Evolutionary conservation across 2,797 vertebrate species (phyloP), one percentile per base, ranked within the genome.

Genomic region (Spinus pinus): DNA sequence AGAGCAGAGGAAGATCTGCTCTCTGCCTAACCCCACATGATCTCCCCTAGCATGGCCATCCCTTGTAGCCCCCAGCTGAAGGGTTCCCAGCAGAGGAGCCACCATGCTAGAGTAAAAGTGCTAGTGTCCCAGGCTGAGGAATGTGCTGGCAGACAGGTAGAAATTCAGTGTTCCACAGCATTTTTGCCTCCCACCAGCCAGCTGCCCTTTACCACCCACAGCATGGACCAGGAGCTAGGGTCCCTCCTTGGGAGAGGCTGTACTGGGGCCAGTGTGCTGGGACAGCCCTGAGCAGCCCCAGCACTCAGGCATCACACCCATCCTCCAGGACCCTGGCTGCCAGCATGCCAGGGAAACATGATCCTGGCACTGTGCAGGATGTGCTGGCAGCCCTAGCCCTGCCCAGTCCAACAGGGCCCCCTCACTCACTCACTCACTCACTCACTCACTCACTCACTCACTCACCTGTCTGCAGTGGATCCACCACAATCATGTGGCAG

Each of bases 11-110:
- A 42, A 28, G 31, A 23, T 44, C 31, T 71, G 27, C n/a, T 49
- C 27, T 44, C 27, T 44, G 12, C 17, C 27, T 51, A 57, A 16
- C 1, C 9, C 23, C 19, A 28, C 11, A 23, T 2, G 0, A 0
- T 0, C 31, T 79, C 12, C 22, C 42, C 42, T 37, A 31, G 19
- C 35, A 79, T 5, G 37, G 13, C n/a, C 50, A 50, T 62, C 27
- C 27, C 3, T 0, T 16, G 50, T 13, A 31, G 37, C 12, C 24
- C 12, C 10, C 5, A 20, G 31, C 30, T 35, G 42, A 39, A 62
- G 31, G 25, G 35, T 47, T 35, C 33, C 31, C 49, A 56, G 57
- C 31, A 70, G 57, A 62, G 22, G 42, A 70, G 22, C 18, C 49
- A 31, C 12, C 8, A 31, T 22, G 33, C 28, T 4, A 2, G 33